A percentile compares a stretch with the other conserved stretches of the same genome.
These are phyloP conservation scores for Fragum sueziense DNA, from an alignment of 2,888 invertebrate species.

Conservation along the genomic window DNA sequence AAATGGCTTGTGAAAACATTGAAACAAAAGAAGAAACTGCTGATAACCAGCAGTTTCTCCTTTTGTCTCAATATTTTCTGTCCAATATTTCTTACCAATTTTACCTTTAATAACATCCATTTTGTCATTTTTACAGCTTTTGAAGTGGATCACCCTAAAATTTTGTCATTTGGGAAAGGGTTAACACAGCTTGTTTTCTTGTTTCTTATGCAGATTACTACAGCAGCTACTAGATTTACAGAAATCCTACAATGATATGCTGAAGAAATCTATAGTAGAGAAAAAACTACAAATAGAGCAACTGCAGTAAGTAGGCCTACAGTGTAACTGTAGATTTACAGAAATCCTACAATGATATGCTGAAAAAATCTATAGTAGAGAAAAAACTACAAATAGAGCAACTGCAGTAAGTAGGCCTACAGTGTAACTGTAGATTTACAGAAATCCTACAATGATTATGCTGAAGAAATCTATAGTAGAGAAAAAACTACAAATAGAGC, in stretches of 20 bases:
- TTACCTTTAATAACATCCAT: no score
- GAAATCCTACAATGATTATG: slow-evolving; percentile 88
- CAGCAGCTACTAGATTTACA: slow-evolving; percentile 91
- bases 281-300: slow-evolving; percentile 87
- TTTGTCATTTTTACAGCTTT: no score
- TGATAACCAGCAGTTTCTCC: no score
- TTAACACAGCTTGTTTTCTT: no score
- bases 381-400: slow-evolving; percentile 87
- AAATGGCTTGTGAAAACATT: no score
- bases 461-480: slow-evolving; percentile 88
- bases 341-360: slow-evolving; percentile 88
- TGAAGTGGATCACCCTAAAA: no score
- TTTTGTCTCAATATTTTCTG: no score
- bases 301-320: slow-evolving; percentile 80
- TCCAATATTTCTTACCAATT: no score
- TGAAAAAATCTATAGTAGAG: slow-evolving; percentile 88
- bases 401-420: slow-evolving; percentile 82
- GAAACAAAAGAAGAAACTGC: no score
- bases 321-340: slow-evolving; percentile 85
- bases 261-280: slow-evolving; percentile 88
- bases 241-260: slow-evolving; percentile 88
- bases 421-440: slow-evolving; percentile 91
- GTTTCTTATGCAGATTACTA: slow-evolving; percentile 84
- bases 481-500: slow-evolving; percentile 86
- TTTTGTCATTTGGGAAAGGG: no score